These are phyloP conservation scores for Clamator glandarius DNA, from an alignment of 2,797 vertebrate species.

Conservation along the genomic window DNA sequence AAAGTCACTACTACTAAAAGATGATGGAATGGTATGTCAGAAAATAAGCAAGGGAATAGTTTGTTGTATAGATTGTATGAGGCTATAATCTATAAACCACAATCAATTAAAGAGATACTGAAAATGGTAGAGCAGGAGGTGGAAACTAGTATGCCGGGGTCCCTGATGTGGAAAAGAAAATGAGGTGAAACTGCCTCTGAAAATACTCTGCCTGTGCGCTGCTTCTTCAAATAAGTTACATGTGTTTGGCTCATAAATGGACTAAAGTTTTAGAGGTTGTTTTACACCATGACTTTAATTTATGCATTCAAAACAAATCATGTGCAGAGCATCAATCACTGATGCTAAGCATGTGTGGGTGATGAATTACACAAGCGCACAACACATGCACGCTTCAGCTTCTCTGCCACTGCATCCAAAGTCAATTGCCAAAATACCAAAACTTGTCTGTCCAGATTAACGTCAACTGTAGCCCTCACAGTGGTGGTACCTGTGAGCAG, in stretches of 20 bases:
- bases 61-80: slow-evolving; percentile 29
- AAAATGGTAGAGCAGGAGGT: slow-evolving; percentile 30
- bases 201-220: background rate
- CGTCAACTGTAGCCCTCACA: background rate
- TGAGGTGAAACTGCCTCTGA: slow-evolving; percentile 18
- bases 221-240: slow-evolving; percentile 6
- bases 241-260: slow-evolving; percentile 20
- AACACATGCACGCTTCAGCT: background rate
- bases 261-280: slow-evolving; percentile 9
- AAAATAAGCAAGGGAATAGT: slow-evolving; percentile 56
- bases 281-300: slow-evolving; percentile 43
- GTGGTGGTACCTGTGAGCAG: background rate
- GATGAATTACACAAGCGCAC: background rate
- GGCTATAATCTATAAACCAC: slow-evolving; percentile 58
- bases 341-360: slow-evolving; percentile 13
- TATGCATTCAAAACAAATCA: slow-evolving; percentile 38
- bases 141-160: background rate
- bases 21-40: slow-evolving; percentile 67
- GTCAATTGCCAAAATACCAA: background rate
- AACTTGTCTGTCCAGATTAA: background rate
- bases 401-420: background rate
- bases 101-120: slow-evolving; percentile 44
- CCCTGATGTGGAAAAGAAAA: slow-evolving; percentile 22
- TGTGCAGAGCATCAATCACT: background rate
- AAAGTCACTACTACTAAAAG: slow-evolving; percentile 51